These are phyloP conservation scores for Morpho achilles DNA, from an alignment of 2,888 invertebrate species.

Conservation along the genomic window DNA sequence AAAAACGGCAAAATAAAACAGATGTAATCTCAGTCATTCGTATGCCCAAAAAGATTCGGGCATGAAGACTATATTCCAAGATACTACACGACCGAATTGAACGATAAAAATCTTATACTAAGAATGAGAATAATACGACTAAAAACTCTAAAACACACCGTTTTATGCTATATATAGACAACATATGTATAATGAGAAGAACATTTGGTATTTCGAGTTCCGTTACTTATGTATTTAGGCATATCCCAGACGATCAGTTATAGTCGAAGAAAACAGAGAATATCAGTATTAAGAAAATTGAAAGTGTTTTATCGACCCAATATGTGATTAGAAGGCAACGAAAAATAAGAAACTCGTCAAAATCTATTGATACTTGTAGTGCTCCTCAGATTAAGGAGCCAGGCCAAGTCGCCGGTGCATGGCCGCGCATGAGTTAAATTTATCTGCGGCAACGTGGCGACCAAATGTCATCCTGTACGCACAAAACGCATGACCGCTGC, in stretches of 20 bases:
- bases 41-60: conserved; percentile 64
- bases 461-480: too few species aligned
- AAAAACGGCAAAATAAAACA: not conserved
- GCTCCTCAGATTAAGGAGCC: too few species aligned
- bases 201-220: conserved; percentile 19
- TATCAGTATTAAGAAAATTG: too few species aligned
- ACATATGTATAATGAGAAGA: conserved; percentile 7
- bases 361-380: too few species aligned
- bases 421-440: too few species aligned
- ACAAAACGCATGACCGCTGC: too few species aligned
- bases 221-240: not conserved
- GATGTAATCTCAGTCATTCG: conserved; percentile 43
- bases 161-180: conserved; percentile 2
- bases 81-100: conserved; percentile 4
- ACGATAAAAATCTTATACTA: conserved; percentile 19
- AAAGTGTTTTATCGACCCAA: too few species aligned
- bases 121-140: conserved; percentile 24
- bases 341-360: too few species aligned
- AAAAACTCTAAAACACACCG: conserved; percentile 10
- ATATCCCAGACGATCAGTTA: not conserved
- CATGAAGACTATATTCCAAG: conserved; percentile 53
- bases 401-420: too few species aligned
- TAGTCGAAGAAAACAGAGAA: too few species aligned
- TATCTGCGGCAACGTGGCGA: too few species aligned
- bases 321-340: too few species aligned